Evolutionary conservation across 2,888 invertebrate genomes (phyloP), one percentile per base, ranked within the genome.

Genomic region (Magallana nippona): DNA sequence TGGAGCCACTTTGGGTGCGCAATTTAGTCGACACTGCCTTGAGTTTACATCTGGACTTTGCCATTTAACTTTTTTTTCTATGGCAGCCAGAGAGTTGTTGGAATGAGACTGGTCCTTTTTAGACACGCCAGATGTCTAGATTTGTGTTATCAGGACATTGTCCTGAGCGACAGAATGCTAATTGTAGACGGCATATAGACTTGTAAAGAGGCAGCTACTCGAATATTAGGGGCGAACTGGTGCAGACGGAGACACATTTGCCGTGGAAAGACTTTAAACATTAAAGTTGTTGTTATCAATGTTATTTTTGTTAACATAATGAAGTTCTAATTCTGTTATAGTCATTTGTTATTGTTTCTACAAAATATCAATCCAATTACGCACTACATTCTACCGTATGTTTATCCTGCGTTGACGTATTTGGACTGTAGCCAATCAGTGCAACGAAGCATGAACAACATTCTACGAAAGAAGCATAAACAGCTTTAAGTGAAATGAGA

Each of bases 1-100:
- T 71, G 71, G 71, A 71, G 71, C 71, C 71, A 71, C 27, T 71
- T 71, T 71, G 71, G 71, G 71, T 71, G 71, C 27, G 71, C 71
- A 71, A 19, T 44, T 71, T 71, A 27, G 13, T 71, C 71, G 71
- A 27, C 71, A 71, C 71, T 71, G 22, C 32, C 71, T 71, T 22
- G 71, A 44, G 44, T 44, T 44, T 71, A 71, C 27, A 32, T 22
- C 27, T 71, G 71, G 27, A 27, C 8, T 13, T 27, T 71, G 71
- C 71, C 71, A 71, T 71, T 27, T 27, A 71, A 22, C 71, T 27
- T 71, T 71, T 71, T 62, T 71, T 71, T 22, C 71, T 71, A 1
- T 71, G 71, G 71, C 71, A 71, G 32, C 71, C 71, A 71, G 71
- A 15, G 32, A 32, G 71, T 71, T 71, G 44, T 60, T n/a, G 27